Evolutionary conservation across 2,113 vertebrate species (phyloP).

Genomic region (Festucalex cinctus): DNA sequence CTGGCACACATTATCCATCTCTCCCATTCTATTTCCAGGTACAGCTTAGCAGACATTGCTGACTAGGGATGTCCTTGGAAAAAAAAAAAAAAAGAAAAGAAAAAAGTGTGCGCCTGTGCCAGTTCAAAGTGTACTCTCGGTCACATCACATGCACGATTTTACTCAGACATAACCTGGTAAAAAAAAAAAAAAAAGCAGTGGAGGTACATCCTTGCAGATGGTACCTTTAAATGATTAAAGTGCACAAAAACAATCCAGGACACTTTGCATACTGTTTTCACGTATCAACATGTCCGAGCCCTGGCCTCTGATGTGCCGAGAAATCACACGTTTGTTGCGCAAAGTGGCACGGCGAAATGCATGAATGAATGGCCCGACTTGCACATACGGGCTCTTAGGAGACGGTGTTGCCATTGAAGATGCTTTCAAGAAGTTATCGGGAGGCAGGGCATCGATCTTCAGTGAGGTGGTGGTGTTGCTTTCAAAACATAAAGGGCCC

Average conservation of each 20-base stretch:
- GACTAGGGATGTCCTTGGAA: constrained; percentile 31
- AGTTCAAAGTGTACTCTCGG: constrained; percentile 10
- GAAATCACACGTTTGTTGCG: constrained; percentile 16
- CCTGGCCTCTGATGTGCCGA: constrained; percentile 5
- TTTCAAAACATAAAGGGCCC: background rate
- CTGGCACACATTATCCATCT: background rate
- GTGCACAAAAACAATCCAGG: background rate
- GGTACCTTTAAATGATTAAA: background rate
- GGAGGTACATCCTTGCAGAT: constrained; percentile 3
- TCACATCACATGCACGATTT: constrained; percentile 12
- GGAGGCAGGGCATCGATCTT: background rate
- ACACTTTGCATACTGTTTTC: constrained; percentile 8
- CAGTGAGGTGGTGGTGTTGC: background rate
- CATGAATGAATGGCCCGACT: background rate
- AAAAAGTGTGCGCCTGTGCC: constrained; percentile 26
- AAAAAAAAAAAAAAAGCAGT: constrained; percentile 15
- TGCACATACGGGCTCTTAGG: background rate
- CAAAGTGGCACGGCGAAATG: background rate
- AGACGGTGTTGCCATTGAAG: background rate
- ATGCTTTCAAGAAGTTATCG: constrained; percentile 7
- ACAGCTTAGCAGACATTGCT: constrained; percentile 30
- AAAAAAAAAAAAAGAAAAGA: constrained; percentile 31
- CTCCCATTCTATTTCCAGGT: constrained; percentile 8
- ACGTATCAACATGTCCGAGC: constrained; percentile 9
- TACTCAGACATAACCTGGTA: background rate